phyloP scores from a whole-genome alignment of 35 echinoderm and acorn worm genomes.

The Heliocidaris tuberculata region DNA sequence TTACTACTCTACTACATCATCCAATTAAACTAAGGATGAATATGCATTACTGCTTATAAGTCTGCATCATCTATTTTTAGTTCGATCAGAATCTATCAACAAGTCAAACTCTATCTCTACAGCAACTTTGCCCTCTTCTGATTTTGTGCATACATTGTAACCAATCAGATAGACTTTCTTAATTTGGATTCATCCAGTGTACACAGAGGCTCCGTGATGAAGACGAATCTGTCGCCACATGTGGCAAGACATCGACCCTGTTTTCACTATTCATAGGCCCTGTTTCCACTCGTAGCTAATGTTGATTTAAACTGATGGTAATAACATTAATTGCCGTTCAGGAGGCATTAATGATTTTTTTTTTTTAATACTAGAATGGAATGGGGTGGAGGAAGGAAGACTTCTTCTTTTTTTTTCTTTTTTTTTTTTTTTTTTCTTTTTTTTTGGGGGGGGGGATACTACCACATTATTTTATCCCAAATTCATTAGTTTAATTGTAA shows the following conservation, averaged over 20 bases:
- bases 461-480: too few species aligned
- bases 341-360: background rate
- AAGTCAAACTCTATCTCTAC: background rate
- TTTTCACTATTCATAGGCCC: background rate
- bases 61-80: too few species aligned
- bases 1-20: background rate
- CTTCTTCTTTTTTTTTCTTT: too few species aligned
- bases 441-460: too few species aligned
- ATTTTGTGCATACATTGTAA: background rate
- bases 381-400: background rate
- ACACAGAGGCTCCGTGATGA: background rate
- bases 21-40: too few species aligned
- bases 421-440: background rate
- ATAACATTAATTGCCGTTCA: too few species aligned
- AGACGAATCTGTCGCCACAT: background rate
- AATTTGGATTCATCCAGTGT: background rate
- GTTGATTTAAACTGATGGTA: background rate
- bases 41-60: too few species aligned
- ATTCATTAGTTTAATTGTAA: too few species aligned
- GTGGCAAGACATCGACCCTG: background rate
- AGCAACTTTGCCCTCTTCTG: background rate
- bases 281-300: background rate
- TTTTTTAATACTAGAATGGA: background rate
- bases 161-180: background rate
- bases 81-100: background rate